Percentiles rank a stretch among this genome's conserved stretches.
Conservation (phyloP, 2,113 vertebrate genomes). For the Oostethus manadensis region DNA sequence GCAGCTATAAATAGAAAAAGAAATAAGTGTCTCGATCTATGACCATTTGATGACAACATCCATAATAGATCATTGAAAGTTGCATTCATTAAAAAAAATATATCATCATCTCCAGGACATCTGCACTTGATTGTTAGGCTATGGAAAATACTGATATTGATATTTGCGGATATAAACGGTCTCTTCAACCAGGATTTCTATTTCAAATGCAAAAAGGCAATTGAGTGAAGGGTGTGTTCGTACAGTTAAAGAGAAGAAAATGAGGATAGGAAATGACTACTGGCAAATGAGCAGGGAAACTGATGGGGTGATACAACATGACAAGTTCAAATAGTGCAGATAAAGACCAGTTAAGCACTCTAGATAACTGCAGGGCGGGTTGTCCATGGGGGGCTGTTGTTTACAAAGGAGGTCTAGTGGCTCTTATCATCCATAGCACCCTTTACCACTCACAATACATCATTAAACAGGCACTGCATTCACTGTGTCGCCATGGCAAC, state of each 20-base stretch:
- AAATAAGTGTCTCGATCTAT: no score
- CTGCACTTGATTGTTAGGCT: not conserved
- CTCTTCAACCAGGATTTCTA: not conserved
- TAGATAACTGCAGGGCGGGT: constrained; percentile 35
- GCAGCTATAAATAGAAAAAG: no score
- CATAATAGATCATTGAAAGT: no score
- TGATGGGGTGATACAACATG: constrained; percentile 37
- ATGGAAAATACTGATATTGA: not conserved
- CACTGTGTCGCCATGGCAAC: constrained; percentile 16
- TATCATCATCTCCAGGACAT: not conserved
- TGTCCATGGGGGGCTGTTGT: constrained; percentile 43
- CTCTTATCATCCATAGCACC: constrained; percentile 31
- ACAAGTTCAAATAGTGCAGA: constrained; percentile 42
- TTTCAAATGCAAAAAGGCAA: not conserved
- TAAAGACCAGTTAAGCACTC: constrained; percentile 27
- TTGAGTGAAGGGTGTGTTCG: not conserved
- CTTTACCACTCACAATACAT: constrained; percentile 25
- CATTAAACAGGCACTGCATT: constrained; percentile 37
- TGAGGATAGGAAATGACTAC: constrained; percentile 7
- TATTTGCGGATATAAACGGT: not conserved
- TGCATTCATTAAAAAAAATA: not conserved
- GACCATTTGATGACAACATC: no score
- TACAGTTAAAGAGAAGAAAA: not conserved
- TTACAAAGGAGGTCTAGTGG: constrained; percentile 30
- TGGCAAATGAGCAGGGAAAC: constrained; percentile 25